Conservation (phyloP, 2,113 vertebrate genomes). For the Procapra przewalskii region DNA sequence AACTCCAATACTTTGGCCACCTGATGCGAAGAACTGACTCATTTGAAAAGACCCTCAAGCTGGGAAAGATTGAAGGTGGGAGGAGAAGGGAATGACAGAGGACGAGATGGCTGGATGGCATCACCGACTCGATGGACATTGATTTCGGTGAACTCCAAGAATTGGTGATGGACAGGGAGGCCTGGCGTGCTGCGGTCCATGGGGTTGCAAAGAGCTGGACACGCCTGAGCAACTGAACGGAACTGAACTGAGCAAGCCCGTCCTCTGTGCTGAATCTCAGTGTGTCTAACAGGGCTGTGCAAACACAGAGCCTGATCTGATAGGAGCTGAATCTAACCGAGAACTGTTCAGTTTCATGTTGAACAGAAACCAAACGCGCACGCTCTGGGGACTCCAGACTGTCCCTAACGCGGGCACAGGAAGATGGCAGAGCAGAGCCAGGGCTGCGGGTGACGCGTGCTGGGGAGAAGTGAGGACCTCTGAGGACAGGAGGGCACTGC, state of each 20-base stretch:
- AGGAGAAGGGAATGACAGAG: not conserved
- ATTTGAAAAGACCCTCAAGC: not conserved
- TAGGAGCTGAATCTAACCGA: fast-evolving
- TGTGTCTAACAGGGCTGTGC: fast-evolving
- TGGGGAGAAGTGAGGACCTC: too few species aligned
- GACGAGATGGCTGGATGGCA: not conserved
- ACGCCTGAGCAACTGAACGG: not conserved
- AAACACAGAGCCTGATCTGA: fast-evolving
- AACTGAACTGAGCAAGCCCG: not conserved
- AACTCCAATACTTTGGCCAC: not conserved
- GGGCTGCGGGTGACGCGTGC: fast-evolving
- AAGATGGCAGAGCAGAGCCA: fast-evolving
- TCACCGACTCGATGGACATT: fast-evolving
- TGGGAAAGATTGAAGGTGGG: not conserved
- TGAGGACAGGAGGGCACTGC: not conserved
- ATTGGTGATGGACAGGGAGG: not conserved
- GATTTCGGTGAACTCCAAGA: not conserved
- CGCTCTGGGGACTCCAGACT: fast-evolving
- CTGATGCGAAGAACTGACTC: not conserved
- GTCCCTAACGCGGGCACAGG: fast-evolving
- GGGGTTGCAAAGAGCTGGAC: not conserved
- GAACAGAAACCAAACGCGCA: fast-evolving
- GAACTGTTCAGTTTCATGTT: not conserved
- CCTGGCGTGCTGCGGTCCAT: not conserved
- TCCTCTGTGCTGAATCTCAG: fast-evolving